Evolutionary conservation across 2,888 invertebrate genomes (phyloP).

Genomic region (Acrobasis consociella): DNA sequence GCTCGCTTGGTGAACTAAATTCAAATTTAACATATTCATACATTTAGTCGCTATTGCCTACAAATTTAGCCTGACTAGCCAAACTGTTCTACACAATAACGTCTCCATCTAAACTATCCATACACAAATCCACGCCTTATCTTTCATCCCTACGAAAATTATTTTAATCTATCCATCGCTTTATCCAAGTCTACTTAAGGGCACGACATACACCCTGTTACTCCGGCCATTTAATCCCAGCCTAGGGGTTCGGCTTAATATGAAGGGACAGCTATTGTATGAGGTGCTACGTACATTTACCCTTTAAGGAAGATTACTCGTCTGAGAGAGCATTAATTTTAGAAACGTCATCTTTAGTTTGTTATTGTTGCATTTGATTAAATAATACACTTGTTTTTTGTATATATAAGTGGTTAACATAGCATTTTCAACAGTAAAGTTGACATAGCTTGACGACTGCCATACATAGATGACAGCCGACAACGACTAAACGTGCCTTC

Average conservation of each 20-base stretch:
- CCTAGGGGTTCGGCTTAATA: constrained; percentile 64
- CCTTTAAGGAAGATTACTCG: constrained; percentile 65
- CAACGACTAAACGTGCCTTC: too few relatives aligned
- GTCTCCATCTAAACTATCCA: too few relatives aligned
- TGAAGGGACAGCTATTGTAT: constrained; percentile 70
- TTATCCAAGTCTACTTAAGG: constrained; percentile 50
- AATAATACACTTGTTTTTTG: too few relatives aligned
- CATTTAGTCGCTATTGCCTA: too few relatives aligned
- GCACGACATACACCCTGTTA: constrained; percentile 46
- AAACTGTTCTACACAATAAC: too few relatives aligned
- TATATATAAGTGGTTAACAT: too few relatives aligned
- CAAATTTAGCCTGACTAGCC: too few relatives aligned
- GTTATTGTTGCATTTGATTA: not conserved
- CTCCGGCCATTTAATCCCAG: constrained; percentile 57
- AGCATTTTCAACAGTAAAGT: too few relatives aligned
- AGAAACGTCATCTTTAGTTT: constrained; percentile 49
- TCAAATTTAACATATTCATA: too few relatives aligned
- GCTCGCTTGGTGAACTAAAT: too few relatives aligned
- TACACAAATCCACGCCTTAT: constrained; percentile 6
- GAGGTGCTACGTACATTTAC: constrained; percentile 67
- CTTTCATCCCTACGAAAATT: constrained; percentile 18
- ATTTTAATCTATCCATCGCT: constrained; percentile 53
- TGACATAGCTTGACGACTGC: too few relatives aligned
- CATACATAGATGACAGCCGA: too few relatives aligned
- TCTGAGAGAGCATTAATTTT: constrained; percentile 62